Evolutionary conservation across 92 coral and sea anemone genomes (phyloP), one percentile per base, ranked within the genome.

Genomic region (Anthopleura xanthogrammica): DNA sequence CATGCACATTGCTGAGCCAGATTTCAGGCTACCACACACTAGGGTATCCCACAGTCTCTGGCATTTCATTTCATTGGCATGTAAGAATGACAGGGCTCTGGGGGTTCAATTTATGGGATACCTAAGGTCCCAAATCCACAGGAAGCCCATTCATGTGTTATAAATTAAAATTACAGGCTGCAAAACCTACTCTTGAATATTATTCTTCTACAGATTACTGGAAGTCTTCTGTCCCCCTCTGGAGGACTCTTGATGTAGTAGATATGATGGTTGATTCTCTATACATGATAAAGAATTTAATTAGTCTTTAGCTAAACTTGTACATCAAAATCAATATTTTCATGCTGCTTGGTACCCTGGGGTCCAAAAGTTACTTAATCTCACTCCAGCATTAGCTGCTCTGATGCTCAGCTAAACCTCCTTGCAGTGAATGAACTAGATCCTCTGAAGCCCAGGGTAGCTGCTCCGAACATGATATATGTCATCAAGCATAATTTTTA

Each of bases 241-340:
- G 94, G 94, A 39, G 93, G 90, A 77, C 86, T 90, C 86, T 89
- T 96, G 57, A 93, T 81, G 84, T 96, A 92, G 82, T 96, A 96
- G 17, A 91, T 78, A 79, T 88, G 92, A 55, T 92, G 86, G 75
- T 95, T 98, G 64, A 94, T 82, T 36, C 87, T 85, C 98, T 95
- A 77, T 12, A 60, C 60, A 22, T 60, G 60, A 75, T 17, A 46
- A 79, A 78, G 10, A 78, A 75, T 17, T 1, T 20, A 12, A 4
- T 29, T 7, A 68, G 8, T 36, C 2, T 22, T 7, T 23, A 20
- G 40, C 20, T 3, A 8, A 65, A 23, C 20, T n/a, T n/a, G 36
- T 29, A 29, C 36, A 29, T 29, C 36, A 64, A 19, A 58, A 19
- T 58, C 17, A 16, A 58, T 46, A 46, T 46, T 46, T 3, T 46